Percentiles rank a stretch among this genome's conserved stretches.
Evolutionary conservation across 1,140 invertebrate genomes (phyloP).

Genomic region (Drosophila sucinea): DNA sequence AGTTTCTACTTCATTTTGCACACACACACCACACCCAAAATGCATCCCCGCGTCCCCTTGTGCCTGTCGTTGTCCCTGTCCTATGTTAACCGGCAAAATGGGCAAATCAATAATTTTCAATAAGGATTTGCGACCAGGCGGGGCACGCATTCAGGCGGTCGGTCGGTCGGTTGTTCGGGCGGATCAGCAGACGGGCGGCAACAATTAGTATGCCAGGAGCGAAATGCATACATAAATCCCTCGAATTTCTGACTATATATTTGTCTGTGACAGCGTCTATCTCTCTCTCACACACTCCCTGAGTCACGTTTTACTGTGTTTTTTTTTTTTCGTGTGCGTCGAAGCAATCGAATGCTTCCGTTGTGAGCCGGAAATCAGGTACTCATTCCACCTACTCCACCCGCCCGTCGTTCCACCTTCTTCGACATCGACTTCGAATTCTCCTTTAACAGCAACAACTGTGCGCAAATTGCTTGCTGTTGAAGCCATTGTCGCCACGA

Average conservation of each 20-base stretch:
- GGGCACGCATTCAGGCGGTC: constrained; percentile 27
- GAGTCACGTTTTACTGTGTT: constrained; percentile 24
- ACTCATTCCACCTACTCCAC: constrained; percentile 36
- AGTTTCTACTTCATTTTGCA: constrained; percentile 64
- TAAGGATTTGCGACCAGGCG: constrained; percentile 56
- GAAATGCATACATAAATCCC: constrained; percentile 29
- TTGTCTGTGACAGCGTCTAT: constrained; percentile 36
- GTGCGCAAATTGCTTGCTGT: constrained; percentile 38
- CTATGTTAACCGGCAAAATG: constrained; percentile 36
- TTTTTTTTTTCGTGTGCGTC: constrained; percentile 25
- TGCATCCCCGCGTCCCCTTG: constrained; percentile 10
- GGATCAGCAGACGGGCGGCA: constrained; percentile 12
- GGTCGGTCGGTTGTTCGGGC: background rate
- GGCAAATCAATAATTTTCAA: constrained; percentile 77
- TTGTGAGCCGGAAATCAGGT: constrained; percentile 76
- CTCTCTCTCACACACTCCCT: background rate
- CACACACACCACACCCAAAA: constrained; percentile 24
- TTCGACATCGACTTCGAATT: constrained; percentile 8
- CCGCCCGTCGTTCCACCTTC: background rate
- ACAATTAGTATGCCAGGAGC: constrained; percentile 61
- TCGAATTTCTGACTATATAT: constrained; percentile 12
- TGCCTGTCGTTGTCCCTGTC: constrained; percentile 23
- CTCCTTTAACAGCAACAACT: constrained; percentile 28
- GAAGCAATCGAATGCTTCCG: constrained; percentile 77
- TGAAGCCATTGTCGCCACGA: constrained; percentile 42